Base-by-base conservation (phyloP, 1,140 invertebrate genomes). In the Drosophila grimshawi region DNA sequence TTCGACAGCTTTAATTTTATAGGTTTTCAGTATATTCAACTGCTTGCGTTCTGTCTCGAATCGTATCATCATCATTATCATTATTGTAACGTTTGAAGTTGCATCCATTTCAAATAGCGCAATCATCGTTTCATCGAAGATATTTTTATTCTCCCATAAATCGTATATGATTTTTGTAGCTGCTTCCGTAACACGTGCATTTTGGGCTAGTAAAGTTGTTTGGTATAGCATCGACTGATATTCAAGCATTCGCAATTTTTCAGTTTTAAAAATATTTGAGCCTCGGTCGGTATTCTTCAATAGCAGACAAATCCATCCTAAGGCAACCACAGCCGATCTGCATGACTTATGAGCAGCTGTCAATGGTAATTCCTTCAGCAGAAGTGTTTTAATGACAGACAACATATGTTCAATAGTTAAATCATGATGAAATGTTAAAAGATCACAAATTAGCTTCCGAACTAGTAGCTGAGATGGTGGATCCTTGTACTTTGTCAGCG, bases 401-500 rank as follows among this genome's bases (percentile, higher is more conserved):
- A 94, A 93, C 70, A 98, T 93, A 92, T 94, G 94, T 89, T 96
- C 96, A 3, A 96, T 90, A 46, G 96, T 95, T 92, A 94, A 94
- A 86, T 96, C 94, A 63, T 94, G 93, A 93, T 97, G 95, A 39
- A 94, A 92, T 56, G 94, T 94, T 3, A 95, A 91, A 3, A 98
- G 91, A 37, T 94, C 94, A 39, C 93, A 91, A n/a, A 98, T 94
- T 37, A 97, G 92, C 59, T 94, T 94, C 75, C 94, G 94, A 11
- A 97, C 94, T 86, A 96, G 95, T 41, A 94, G 94, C 85, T 97
- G 95, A 3, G 97, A 98, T 66, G 94, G 93, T 52, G 94, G 94
- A 93, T 98, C 97, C 79, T 95, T 94, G 86, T 98, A 98, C 75
- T 96, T 94, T 63, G 95, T 95, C 68, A 98, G 92, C 6, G 96